Percentiles rank a stretch among this genome's conserved stretches.
Evolutionary conservation across 2,113 vertebrate genomes (phyloP).

Genomic region (Tupaia tana): DNA sequence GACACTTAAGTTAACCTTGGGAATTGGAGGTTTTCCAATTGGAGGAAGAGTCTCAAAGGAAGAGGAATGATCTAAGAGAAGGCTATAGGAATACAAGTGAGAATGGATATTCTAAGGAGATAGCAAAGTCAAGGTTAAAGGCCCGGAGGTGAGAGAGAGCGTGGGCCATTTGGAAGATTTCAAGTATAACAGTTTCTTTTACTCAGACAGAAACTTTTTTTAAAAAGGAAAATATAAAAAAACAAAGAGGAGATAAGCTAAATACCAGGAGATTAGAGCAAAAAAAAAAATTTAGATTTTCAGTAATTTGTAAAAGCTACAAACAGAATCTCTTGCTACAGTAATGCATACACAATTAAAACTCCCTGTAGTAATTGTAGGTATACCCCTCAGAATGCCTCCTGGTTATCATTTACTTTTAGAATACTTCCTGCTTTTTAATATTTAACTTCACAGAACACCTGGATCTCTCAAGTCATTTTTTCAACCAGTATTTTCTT

Average conservation of each 20-base stretch:
- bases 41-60: neutral
- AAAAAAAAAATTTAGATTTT: constrained; percentile 45
- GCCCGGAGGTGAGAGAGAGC: neutral
- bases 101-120: neutral
- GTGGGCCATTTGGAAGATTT: constrained; percentile 12
- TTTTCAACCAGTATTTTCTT: neutral
- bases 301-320: constrained; percentile 41
- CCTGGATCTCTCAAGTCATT: neutral
- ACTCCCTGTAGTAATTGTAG: neutral
- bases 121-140: neutral
- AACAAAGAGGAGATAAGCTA: neutral
- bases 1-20: neutral
- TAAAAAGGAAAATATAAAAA: neutral
- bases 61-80: neutral
- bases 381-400: neutral
- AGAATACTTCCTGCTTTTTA: constrained; percentile 13
- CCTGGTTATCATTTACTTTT: neutral
- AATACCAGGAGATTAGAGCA: neutral
- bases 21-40: neutral
- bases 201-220: constrained; percentile 32
- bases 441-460: neutral
- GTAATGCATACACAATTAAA: constrained; percentile 25
- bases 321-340: constrained; percentile 28
- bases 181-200: neutral
- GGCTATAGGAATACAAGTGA: neutral